Base-by-base conservation (phyloP, 2,888 invertebrate species). In the Synergus gifuensis region DNA sequence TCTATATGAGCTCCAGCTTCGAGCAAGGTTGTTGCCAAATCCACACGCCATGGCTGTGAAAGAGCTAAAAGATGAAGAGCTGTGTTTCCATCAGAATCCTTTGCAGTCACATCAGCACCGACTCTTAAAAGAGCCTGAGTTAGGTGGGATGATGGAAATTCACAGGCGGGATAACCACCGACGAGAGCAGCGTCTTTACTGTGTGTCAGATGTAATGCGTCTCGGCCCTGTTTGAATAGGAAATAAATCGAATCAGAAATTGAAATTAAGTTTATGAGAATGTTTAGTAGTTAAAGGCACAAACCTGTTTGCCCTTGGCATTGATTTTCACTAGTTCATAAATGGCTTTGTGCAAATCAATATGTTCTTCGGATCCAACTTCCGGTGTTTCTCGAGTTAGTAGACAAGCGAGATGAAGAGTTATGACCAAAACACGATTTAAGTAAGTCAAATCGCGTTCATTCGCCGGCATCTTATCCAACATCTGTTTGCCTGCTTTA, bases 1-100 rank as follows among this genome's bases (percentile, higher is more conserved):
- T 98, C 98, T 82, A 97, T 93, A 93, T 98, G 98, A 0, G 97
- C 97, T 80, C 98, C 98, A 89, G 95, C 94, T 7, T 95, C 93
- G 0, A 98, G 94, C 8, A 99, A 93, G 11, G 95, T 94, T 85
- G 94, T 94, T 0, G 97, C 95, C 63, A 98, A 94, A 18, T 86
- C 86, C 2, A 81, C 83, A 11, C 85, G 83, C 87, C 96, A 96
- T 0, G 96, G 96, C 84, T 93, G 92, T 80, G 96, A 95, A 92
- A 96, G 94, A 82, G 97, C 97, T 0, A 96, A 96, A 81, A 98
- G 93, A 91, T 98, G 98, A 76, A 98, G 94, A 14, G 98, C 96
- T 28, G 98, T 98, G 93, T 98, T 98, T 28, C 97, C 97, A 79
- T 95, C 95, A 77, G 95, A 95, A 92, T 98, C 98, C 2, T 94